Percentiles rank a stretch among this genome's conserved stretches.
Conservation (phyloP, 2,797 vertebrate species). For the Silurus aristotelis region DNA sequence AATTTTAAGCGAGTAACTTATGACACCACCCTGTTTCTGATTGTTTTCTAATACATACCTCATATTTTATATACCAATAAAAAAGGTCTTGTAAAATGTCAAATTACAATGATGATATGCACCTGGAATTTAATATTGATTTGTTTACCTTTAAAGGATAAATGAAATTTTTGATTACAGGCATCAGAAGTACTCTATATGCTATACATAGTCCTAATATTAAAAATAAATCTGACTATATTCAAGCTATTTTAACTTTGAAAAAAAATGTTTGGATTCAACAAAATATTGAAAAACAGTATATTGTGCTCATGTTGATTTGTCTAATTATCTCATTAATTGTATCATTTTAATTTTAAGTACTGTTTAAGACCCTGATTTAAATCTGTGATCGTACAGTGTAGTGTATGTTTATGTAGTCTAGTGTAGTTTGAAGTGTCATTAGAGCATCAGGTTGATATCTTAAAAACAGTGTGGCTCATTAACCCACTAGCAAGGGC, state of each 20-base stretch:
- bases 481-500: conserved; percentile 42
- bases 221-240: neutral
- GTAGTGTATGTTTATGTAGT: no score
- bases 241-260: neutral
- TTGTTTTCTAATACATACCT: neutral
- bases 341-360: neutral
- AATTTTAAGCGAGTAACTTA: neutral
- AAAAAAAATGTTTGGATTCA: neutral
- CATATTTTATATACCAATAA: neutral
- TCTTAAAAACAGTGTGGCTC: conserved; percentile 18
- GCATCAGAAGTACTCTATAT: neutral
- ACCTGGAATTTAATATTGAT: neutral
- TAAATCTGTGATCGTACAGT: neutral
- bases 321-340: neutral
- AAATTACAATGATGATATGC: neutral
- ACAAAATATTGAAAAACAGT: no score
- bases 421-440: conserved; percentile 22
- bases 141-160: neutral
- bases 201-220: neutral
- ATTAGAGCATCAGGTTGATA: conserved; percentile 20
- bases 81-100: neutral
- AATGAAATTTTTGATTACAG: no score
- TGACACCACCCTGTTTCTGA: neutral
- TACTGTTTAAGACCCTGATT: neutral
- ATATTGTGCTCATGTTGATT: neutral